Evolutionary conservation across 2,797 vertebrate species (phyloP), one percentile per base, ranked within the genome.

Genomic region (Notolepis coatsorum): DNA sequence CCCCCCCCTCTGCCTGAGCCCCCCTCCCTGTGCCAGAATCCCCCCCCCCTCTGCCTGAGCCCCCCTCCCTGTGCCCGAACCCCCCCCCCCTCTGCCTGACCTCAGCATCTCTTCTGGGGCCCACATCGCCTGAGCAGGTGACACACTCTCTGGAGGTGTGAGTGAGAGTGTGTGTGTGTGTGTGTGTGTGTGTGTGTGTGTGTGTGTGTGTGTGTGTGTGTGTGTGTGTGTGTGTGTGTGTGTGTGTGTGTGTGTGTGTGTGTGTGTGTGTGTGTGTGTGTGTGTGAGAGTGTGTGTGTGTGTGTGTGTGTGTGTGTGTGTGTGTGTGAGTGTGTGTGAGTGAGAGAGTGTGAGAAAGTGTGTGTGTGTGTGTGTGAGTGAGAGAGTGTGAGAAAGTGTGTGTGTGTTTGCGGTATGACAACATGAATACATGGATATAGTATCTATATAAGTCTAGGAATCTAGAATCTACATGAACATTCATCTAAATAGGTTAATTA

Each of bases 91-190:
- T 17, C 23, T 17, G n/a, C n/a, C n/a, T n/a, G n/a, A n/a, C n/a
- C n/a, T n/a, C n/a, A n/a, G n/a, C 46, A 31, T 53, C 18, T 4
- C 56, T 43, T 4, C 27, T 21, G 58, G 67, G 37, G 62, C 37
- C 31, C 4, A 18, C 39, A 49, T 55, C 50, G 47, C 27, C 62
- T 67, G 80, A 76, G 51, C 71, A 81, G 74, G 68, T 82, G 73
- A 78, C 68, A 75, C 23, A 51, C 50, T 74, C 53, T 68, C 48
- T 21, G 61, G 55, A 68, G 70, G 67, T 80, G 79, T 67, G 64
- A 61, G 62, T 7, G 46, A 63, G 53, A 28, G 38, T 61, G 33
- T 39, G 35, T 43, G 39, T 46, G 49, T 25, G 28, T 46, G 28
- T 15, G 17, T 31, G 5, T 45, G 15, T 17, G 35, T 27, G 24